Conservation (phyloP, 1,140 invertebrate species). For the Aphis craccivora region DNA sequence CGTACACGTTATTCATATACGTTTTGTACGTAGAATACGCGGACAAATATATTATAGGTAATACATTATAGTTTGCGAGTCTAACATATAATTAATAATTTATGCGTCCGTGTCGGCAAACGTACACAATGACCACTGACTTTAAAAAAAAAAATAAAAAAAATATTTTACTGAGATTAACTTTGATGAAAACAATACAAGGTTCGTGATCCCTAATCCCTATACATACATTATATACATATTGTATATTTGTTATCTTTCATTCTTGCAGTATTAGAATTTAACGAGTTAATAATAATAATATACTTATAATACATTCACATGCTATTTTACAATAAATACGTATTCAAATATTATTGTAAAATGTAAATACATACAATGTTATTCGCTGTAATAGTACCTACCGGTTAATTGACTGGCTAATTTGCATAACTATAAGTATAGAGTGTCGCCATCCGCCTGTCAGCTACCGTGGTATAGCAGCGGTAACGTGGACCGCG, state of each 20-base stretch:
- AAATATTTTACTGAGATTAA: neutral
- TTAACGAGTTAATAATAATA: too few relatives aligned
- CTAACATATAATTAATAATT: neutral
- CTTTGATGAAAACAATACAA: constrained; percentile 15
- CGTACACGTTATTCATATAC: neutral
- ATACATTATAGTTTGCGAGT: neutral
- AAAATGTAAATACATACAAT: neutral
- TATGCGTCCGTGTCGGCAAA: neutral
- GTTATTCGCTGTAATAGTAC: neutral
- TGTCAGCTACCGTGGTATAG: neutral
- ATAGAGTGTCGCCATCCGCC: neutral
- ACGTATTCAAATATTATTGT: neutral
- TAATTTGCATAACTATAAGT: neutral
- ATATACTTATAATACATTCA: too few relatives aligned
- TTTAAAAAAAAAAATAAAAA: too few relatives aligned
- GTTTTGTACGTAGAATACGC: neutral
- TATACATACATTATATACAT: too few relatives aligned
- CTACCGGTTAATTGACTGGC: neutral
- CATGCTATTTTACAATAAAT: neutral
- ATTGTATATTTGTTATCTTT: too few relatives aligned
- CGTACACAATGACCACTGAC: neutral
- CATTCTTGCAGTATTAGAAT: too few relatives aligned
- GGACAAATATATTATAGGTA: too few relatives aligned
- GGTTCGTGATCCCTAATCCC: neutral
- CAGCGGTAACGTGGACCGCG: neutral